Base-by-base conservation (phyloP, 2,113 vertebrate genomes). In the Glaucidium brasilianum region DNA sequence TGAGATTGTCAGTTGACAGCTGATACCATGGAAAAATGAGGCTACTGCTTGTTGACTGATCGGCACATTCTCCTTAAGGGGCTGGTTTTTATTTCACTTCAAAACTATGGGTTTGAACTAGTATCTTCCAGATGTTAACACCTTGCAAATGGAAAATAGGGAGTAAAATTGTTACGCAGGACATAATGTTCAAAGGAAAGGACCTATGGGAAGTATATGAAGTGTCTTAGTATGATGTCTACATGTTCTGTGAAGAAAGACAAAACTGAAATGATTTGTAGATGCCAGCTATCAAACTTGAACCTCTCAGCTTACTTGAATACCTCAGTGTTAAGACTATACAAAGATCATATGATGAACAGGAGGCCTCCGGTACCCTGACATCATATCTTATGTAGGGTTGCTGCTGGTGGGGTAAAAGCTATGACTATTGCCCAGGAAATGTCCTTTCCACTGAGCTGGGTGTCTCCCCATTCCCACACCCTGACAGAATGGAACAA, bases 381-480 rank as follows among this genome's bases (percentile, higher is more conserved):
- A 92, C 3, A 2, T 96, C 91, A 29, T 23, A 43, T 20, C 74
- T 37, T 5, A 30, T 32, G 56, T 22, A 7, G 55, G 75, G 75
- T 50, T 85, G 58, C 92, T 62, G 79, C 79, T 55, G 23, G 56
- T 84, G 64, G 83, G 95, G 64, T 49, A 49, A 43, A n/a, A 76
- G 76, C 91, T 77, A 69, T 30, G 29, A 77, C 66, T 91, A 73
- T 64, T 96, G 87, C 93, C 96, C 94, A 90, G 96, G 96, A 96
- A 96, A 93, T 72, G 69, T 91, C 71, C 87, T 96, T 97, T 96
- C 96, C 94, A 88, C 69, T 79, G 56, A 58, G 49, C 87, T 96
- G 96, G 96, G 96, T 88, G 96, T 91, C 96, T 96, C 96, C 92
- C 62, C 74, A 85, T 94, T 96, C 93, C 96, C 87, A 97, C 87